Base-by-base conservation (phyloP, 2,888 invertebrate genomes). In the Rhagophthalmus giganteus region DNA sequence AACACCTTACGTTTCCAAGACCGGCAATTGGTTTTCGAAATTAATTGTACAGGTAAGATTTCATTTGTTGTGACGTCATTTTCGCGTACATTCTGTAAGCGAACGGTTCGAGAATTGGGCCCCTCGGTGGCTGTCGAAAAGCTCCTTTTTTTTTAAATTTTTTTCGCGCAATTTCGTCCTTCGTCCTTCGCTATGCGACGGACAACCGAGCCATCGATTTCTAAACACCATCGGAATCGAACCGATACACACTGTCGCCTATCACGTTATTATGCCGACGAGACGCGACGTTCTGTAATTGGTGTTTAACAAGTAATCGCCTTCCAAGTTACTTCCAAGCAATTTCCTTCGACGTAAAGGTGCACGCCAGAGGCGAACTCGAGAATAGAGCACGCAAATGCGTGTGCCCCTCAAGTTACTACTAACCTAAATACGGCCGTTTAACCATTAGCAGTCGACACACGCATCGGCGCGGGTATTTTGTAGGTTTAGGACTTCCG, bases 291-390 rank as follows among this genome's bases (percentile, higher is more conserved):
- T 32, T 31, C 25, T 44, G 38, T 44, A 50, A 44, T 50, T 50
- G 32, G 27, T 44, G 44, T 38, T 28, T 39, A 45, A 40, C 51
- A 51, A 44, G 45, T 51, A 51, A 51, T 51, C 45, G 45, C 34
- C 40, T 46, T 39, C 51, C 40, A 51, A 51, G 51, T 51, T 51
- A 51, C 45, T 46, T 51, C 51, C 51, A 46, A 45, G 51, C 45
- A 51, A 51, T 51, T 51, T 51, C 51, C 45, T 34, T 24, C n/a
- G 12, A 20, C 45, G 40, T 35, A 51, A 51, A 51, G 40, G 51
- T 46, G 26, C 30, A 35, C 40, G 38, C 49, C 32, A 13, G 14
- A 41, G 37, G 33, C 24, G 32, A 42, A 30, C 40, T 30, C 34
- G 26, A 32, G 38, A 44, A 38, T 16, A 10, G 24, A 39, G 26